These are phyloP conservation scores for Ichneumon xanthorius DNA, from an alignment of 2,888 invertebrate species.

Conservation along the genomic window DNA sequence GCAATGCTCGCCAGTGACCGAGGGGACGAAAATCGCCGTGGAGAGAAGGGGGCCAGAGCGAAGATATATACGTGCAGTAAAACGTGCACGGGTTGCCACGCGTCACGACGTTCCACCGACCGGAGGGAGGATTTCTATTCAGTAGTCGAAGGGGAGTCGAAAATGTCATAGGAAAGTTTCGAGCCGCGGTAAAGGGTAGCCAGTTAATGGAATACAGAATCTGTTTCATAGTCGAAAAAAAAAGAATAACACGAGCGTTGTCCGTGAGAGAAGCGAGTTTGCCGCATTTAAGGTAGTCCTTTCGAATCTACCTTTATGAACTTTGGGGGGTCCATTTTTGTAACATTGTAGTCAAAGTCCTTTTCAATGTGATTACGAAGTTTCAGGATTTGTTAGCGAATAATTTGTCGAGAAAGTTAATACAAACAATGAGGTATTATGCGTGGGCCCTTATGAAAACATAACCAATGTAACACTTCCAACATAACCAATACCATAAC, in stretches of 20 bases:
- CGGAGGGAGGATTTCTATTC: constrained; percentile 7
- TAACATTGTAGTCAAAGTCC: too few relatives aligned
- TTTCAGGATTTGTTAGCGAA: too few relatives aligned
- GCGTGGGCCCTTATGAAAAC: too few relatives aligned
- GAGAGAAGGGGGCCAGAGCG: background rate
- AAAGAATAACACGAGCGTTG: background rate
- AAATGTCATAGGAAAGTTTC: background rate
- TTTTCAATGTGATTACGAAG: too few relatives aligned
- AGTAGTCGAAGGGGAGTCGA: background rate
- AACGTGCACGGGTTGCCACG: constrained; percentile 47
- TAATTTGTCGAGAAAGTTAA: too few relatives aligned
- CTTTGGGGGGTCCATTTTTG: too few relatives aligned
- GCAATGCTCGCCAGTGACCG: background rate
- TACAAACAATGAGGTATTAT: too few relatives aligned
- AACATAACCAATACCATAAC: too few relatives aligned
- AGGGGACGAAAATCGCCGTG: too few relatives aligned
- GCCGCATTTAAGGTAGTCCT: background rate
- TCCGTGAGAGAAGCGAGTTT: background rate
- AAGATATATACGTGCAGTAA: constrained; percentile 10
- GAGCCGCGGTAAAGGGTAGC: background rate
- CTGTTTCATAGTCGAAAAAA: background rate
- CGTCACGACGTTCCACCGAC: constrained; percentile 27
- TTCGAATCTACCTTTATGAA: too few relatives aligned
- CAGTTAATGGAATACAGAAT: background rate
- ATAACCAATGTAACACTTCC: too few relatives aligned